These are phyloP conservation scores for Maniola jurtina DNA, from an alignment of 1,140 invertebrate genomes.

Conservation along the genomic window DNA sequence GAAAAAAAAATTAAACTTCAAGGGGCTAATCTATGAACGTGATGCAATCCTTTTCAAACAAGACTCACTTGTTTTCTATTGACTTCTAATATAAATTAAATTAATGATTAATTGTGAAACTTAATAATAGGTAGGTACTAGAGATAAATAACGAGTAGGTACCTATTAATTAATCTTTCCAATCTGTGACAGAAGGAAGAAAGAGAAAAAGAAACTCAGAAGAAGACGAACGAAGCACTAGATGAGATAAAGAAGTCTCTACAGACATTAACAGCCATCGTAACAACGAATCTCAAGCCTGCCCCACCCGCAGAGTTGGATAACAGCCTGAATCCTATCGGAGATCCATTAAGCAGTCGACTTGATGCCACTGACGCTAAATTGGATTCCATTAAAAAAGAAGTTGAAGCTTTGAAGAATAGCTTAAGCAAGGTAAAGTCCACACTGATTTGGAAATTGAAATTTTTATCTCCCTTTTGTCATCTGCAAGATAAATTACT, in stretches of 20 bases:
- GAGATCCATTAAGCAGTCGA: constrained; percentile 42
- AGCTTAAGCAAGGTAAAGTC: constrained; percentile 67
- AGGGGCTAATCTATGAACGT: too few species aligned
- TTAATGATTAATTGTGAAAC: too few species aligned
- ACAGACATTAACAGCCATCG: constrained; percentile 69
- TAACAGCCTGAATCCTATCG: constrained; percentile 75
- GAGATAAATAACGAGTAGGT: too few species aligned
- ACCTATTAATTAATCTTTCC: constrained; percentile 7
- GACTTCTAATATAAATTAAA: too few species aligned
- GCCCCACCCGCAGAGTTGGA: constrained; percentile 69
- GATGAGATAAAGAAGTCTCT: constrained; percentile 83
- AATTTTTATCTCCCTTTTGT: too few species aligned
- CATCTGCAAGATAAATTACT: too few species aligned
- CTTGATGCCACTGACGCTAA: constrained; percentile 66
- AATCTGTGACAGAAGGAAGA: constrained; percentile 80
- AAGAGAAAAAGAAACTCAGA: constrained; percentile 82
- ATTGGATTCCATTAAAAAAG: constrained; percentile 77
- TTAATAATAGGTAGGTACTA: too few species aligned
- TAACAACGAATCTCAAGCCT: constrained; percentile 53
- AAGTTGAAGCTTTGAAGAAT: constrained; percentile 78
- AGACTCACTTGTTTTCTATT: too few species aligned
- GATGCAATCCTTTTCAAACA: too few species aligned
- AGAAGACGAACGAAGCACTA: constrained; percentile 83
- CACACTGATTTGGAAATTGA: too few species aligned
- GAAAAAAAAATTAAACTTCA: too few species aligned